Evolutionary conservation across 2,797 vertebrate species (phyloP), one percentile per base, ranked within the genome.

Genomic region (Dendrocincla fuliginosa): DNA sequence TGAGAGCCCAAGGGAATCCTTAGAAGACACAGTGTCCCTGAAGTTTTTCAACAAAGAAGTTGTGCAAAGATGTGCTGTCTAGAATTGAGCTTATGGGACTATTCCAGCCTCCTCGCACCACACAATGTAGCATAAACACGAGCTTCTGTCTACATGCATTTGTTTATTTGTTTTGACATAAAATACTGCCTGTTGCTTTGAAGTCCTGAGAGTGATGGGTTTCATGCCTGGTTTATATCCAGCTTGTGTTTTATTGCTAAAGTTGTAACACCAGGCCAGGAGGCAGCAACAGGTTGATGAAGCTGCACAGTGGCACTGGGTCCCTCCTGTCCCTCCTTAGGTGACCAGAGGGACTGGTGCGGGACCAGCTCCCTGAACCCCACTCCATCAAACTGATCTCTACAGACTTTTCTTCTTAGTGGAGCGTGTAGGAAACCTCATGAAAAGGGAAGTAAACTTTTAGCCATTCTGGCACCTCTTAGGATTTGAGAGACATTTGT

Each of bases 11-110:
- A 81, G 96, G 95, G 96, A 93, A 93, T 93, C 89, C 87, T 88
- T 32, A 11, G 46, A 69, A 93, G 82, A 88, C 77, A 59, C 63
- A 0, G 0, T 68, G 87, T 94, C 85, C 91, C 91, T 70, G 47
- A 95, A 95, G 85, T 90, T 95, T 90, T 69, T 50, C 83, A 89
- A 70, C 89, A 96, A 93, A 94, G 92, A 73, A 92, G 46, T 86
- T 92, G 47, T 89, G 82, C 30, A n/a, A 71, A 87, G 91, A 63
- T 81, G 49, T 39, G 37, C 37, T 78, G 46, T 76, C 80, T 91
- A 74, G 91, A 88, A 88, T 74, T 0, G 1, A 82, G 47, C 63
- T 82, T 41, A 59, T 75, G 77, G 81, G 59, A 56, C 37, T 84
- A 3, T 7, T 18, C 20, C 30, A 9, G 37, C 32, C 37, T 23